Evolutionary conservation across 2,888 invertebrate genomes (phyloP), one percentile per base, ranked within the genome.

Genomic region (Mylabris sibirica): DNA sequence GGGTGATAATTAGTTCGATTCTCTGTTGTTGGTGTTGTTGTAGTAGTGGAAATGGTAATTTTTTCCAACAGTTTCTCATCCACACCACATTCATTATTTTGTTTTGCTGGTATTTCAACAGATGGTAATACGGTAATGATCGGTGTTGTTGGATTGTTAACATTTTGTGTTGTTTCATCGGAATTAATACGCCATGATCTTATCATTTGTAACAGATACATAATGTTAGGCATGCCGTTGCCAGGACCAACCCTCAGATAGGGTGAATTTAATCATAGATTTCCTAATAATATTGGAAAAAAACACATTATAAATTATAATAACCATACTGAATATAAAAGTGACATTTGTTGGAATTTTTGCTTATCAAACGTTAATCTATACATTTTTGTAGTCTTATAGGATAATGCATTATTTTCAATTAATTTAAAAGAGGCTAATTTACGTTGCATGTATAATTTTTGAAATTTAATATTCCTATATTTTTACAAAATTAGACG

Each of bases 41-140:
- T 20, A 3, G 9, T 20, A 3, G 20, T 20, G 8, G 9, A 0
- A 49, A 44, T 44, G 17, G 3, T 22, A 12, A 24, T 24, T 53
- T 64, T 65, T 38, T 62, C 64, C 11, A 66, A 34, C 44, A 60
- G 17, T 73, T 65, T 59, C 41, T 60, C 60, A 59, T 20, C 62
- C 67, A 49, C 26, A 69, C 66, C 64, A 67, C 64, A 59, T 62
- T 67, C 62, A 63, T 30, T 30, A 30, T 57, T 49, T 68, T 60
- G 57, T 70, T 80, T 80, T 66, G 76, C 74, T 2, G 81, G 80
- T 26, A 79, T 78, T 62, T 80, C 80, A 6, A 82, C 76, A 1
- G 76, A 76, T 17, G 84, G 82, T 38, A 83, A 73, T 14, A 84
- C 80, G 63, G 81, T 82, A 59, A 84, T 83, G 20, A 84, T 80